phyloP scores from a whole-genome alignment of 1,140 invertebrate genomes.

The Lordiphosa clarofinis region DNA sequence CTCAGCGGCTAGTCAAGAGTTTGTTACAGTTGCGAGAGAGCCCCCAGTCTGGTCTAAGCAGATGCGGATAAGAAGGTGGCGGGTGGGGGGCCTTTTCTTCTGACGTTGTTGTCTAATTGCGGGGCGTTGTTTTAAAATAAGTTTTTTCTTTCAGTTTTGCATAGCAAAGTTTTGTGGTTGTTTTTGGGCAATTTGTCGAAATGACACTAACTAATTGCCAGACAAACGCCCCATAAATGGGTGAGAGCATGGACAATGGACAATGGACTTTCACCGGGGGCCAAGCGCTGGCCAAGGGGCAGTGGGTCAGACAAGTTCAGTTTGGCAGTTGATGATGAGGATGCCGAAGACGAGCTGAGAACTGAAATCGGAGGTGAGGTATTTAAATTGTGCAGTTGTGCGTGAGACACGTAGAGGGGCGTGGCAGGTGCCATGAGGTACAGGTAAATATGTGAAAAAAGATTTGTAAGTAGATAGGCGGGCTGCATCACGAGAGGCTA shows the following conservation, averaged over 20 bases:
- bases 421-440: background rate
- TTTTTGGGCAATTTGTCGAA: slow-evolving; percentile 71
- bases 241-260: slow-evolving; percentile 46
- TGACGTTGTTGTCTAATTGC: slow-evolving; percentile 58
- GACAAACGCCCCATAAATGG: slow-evolving; percentile 73
- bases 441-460: background rate
- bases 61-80: too few species aligned
- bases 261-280: slow-evolving; percentile 62
- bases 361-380: background rate
- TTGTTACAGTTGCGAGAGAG: slow-evolving; percentile 46
- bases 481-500: background rate
- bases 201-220: slow-evolving; percentile 73
- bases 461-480: background rate
- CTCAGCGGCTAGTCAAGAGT: slow-evolving; percentile 19
- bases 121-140: slow-evolving; percentile 55
- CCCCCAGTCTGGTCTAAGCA: slow-evolving; percentile 8
- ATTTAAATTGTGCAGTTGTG: slow-evolving; percentile 13
- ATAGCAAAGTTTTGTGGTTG: slow-evolving; percentile 9
- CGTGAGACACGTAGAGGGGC: slow-evolving; percentile 13
- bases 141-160: slow-evolving; percentile 19
- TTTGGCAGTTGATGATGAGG: background rate
- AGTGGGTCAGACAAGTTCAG: slow-evolving; percentile 4
- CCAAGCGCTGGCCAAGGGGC: slow-evolving; percentile 1
- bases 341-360: background rate
- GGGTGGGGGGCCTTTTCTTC: slow-evolving; percentile 74